A percentile compares a stretch with the other conserved stretches of the same genome.
Evolutionary conservation across 2,888 invertebrate species (phyloP).

Genomic region (Xylocampa areola): DNA sequence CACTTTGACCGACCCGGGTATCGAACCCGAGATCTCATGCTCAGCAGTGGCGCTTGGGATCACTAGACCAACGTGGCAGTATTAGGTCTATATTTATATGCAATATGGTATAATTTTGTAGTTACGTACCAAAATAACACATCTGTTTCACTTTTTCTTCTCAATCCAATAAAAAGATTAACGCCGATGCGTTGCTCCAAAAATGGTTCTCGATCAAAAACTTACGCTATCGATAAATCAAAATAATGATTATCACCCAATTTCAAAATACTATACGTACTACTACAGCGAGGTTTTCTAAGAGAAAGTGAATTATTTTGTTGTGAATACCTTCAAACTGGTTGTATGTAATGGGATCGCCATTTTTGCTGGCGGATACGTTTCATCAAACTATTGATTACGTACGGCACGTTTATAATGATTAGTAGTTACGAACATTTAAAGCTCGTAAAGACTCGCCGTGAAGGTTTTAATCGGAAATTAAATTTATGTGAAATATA

Average conservation of each 20-base stretch:
- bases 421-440: slow-evolving; percentile 50
- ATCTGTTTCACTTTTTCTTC: slow-evolving; percentile 32
- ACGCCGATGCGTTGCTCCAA: slow-evolving; percentile 32
- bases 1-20: too few species aligned
- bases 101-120: too few species aligned
- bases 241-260: slow-evolving; percentile 76
- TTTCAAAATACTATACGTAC: slow-evolving; percentile 67
- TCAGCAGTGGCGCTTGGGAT: too few species aligned
- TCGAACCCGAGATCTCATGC: too few species aligned
- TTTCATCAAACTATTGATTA: slow-evolving; percentile 68
- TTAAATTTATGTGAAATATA: slow-evolving; percentile 32
- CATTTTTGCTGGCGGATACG: slow-evolving; percentile 70
- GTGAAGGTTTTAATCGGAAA: slow-evolving; percentile 45
- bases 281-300: slow-evolving; percentile 73
- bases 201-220: slow-evolving; percentile 55
- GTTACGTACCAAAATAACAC: too few species aligned
- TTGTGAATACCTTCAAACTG: slow-evolving; percentile 82
- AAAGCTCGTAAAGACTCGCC: slow-evolving; percentile 33
- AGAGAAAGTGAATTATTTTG: slow-evolving; percentile 87
- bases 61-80: too few species aligned
- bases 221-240: slow-evolving; percentile 75
- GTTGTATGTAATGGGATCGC: slow-evolving; percentile 73
- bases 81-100: too few species aligned
- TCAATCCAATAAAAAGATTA: slow-evolving; percentile 40
- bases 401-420: slow-evolving; percentile 48